phyloP scores from a whole-genome alignment of 2,888 invertebrate species.

The Pemphredon lugubris region DNA sequence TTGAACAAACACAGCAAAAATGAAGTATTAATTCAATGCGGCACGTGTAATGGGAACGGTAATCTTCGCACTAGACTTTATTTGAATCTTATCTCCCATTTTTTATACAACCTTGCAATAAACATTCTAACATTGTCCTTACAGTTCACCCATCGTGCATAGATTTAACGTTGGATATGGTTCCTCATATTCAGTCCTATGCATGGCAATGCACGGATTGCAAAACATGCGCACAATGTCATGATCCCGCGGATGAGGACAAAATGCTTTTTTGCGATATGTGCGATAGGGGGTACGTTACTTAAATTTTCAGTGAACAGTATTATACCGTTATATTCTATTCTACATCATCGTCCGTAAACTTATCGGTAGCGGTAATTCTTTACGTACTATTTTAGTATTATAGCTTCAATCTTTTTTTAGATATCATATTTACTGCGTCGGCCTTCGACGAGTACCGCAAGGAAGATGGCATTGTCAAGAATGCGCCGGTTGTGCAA shows the following conservation, averaged over 20 bases:
- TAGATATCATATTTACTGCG: constrained; percentile 94
- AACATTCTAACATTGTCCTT: constrained; percentile 48
- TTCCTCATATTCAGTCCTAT: constrained; percentile 91
- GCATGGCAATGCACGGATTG: constrained; percentile 97
- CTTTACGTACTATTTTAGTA: neutral
- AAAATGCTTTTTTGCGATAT: constrained; percentile 97
- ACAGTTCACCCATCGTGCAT: constrained; percentile 93
- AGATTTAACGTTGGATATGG: constrained; percentile 91
- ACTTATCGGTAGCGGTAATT: no score
- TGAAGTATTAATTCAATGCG: constrained; percentile 84
- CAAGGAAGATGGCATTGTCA: constrained; percentile 95
- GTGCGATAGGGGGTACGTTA: constrained; percentile 90
- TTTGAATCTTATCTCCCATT: neutral
- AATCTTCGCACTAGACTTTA: constrained; percentile 78
- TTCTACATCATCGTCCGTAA: no score
- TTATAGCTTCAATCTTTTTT: neutral
- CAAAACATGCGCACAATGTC: constrained; percentile 93
- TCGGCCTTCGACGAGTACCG: constrained; percentile 90
- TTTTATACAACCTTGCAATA: neutral
- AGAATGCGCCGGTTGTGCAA: constrained; percentile 87
- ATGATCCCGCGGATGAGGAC: constrained; percentile 91
- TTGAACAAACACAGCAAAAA: constrained; percentile 81
- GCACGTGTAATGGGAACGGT: constrained; percentile 85
- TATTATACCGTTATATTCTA: no score
- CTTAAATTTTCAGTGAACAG: neutral